These are phyloP conservation scores for Benthosema pterotum DNA, from an alignment of 2,797 vertebrate species.

Conservation along the genomic window DNA sequence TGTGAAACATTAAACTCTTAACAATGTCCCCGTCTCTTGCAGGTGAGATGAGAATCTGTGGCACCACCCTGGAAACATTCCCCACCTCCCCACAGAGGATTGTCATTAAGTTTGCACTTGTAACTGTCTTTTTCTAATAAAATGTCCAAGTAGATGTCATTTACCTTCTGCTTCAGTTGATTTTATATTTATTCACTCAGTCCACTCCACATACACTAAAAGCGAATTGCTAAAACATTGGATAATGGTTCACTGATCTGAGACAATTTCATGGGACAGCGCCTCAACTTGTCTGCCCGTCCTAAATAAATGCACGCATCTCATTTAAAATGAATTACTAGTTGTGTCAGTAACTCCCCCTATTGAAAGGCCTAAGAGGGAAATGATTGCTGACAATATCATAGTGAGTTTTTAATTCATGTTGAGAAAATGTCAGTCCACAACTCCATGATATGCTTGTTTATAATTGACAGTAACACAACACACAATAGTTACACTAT, in stretches of 20 bases:
- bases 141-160: constrained; percentile 34
- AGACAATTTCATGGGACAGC: no score
- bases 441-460: constrained; percentile 13
- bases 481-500: constrained; percentile 22
- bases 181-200: background rate
- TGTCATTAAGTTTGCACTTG: constrained; percentile 57
- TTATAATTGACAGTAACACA: constrained; percentile 17
- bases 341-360: no score
- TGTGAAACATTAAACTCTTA: no score
- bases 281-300: no score
- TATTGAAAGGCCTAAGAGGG: no score
- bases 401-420: constrained; percentile 27
- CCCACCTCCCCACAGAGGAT: constrained; percentile 33
- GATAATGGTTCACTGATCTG: no score
- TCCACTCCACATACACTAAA: background rate
- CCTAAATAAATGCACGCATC: no score
- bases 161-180: background rate
- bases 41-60: constrained; percentile 41
- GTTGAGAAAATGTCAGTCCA: constrained; percentile 11
- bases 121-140: constrained; percentile 67
- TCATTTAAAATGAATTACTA: no score
- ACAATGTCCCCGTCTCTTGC: constrained; percentile 6
- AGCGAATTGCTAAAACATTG: no score
- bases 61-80: constrained; percentile 46
- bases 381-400: background rate